A percentile compares a stretch with the other conserved stretches of the same genome.
These are phyloP conservation scores for Darevskia mixta DNA, from an alignment of 2,797 vertebrate species.

Conservation along the genomic window DNA sequence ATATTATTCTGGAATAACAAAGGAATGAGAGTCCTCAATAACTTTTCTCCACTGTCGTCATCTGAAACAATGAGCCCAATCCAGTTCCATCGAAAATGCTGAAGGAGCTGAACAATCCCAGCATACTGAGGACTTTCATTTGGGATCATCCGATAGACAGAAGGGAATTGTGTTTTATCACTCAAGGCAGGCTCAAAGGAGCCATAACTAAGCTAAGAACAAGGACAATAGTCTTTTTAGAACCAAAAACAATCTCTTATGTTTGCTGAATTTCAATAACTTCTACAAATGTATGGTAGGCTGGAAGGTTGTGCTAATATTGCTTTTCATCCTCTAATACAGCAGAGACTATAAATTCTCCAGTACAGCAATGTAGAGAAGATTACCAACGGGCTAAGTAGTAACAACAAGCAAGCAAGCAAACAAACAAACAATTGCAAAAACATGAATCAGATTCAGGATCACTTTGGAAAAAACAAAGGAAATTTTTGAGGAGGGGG, in stretches of 20 bases:
- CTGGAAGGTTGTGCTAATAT: background rate
- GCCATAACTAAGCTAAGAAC: background rate
- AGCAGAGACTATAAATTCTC: too few species aligned
- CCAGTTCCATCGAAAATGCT: slow-evolving; percentile 20
- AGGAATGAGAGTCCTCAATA: background rate
- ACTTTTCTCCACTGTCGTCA: background rate
- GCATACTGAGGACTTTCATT: background rate
- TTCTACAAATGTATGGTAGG: background rate
- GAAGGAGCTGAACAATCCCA: background rate
- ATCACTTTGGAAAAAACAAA: too few species aligned
- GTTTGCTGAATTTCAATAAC: background rate
- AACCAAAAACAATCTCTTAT: too few species aligned
- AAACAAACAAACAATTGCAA: too few species aligned
- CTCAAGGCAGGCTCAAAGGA: background rate
- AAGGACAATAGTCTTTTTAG: background rate
- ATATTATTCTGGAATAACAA: background rate
- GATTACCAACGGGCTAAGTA: background rate
- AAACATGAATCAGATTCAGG: too few species aligned
- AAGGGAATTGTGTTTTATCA: background rate
- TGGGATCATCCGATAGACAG: background rate
- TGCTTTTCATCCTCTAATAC: background rate
- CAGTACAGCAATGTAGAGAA: background rate
- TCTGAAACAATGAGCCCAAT: background rate
- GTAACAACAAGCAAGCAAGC: too few species aligned
- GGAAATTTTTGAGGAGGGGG: too few species aligned